Evolutionary conservation across 2,797 vertebrate genomes (phyloP), one percentile per base, ranked within the genome.

Genomic region (Acipenser oxyrinchus): DNA sequence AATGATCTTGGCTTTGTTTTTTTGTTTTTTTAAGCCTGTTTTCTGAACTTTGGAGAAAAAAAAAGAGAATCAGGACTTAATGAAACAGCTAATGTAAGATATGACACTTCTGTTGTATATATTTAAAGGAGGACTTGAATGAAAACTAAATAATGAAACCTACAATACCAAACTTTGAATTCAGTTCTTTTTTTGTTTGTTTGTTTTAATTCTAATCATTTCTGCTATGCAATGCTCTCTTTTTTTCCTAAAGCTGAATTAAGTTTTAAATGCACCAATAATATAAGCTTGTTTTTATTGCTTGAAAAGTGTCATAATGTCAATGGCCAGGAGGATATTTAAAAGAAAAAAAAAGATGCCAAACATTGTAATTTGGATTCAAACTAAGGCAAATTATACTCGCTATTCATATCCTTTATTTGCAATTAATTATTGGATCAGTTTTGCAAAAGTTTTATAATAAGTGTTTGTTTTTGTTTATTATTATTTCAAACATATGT

Each of bases 201-300:
- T 37, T 37, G 23, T 93, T 91, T 78, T 75, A 85, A 83, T 89
- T 89, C 92, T 88, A 82, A 94, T 37, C 23, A 37, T 75, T 79
- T 89, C 87, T 88, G 93, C 95, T 98, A 98, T 98, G 95, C 95
- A 97, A 96, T 89, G 89, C 84, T 92, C 90, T 90, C 79, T 76
- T 72, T 74, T 79, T 70, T 78, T 85, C 78, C 82, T 86, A 87
- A 79, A 75, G 78, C 82, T 83, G 72, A 37, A 37, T 84, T 86
- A 85, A 84, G 80, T 91, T 90, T 90, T 74, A 83, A 85, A 79
- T 88, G 77, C 93, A 89, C 87, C 85, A 87, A 90, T 84, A 83
- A 86, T 87, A 94, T 95, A 95, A 91, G 87, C 88, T 93, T 77
- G 73, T 82, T 91, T 89, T 84, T 87, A 87, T 85, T 88, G 85